A percentile compares a stretch with the other conserved stretches of the same genome.
These are phyloP conservation scores for Gnathonemus longibarbis DNA, from an alignment of 2,113 vertebrate species.

Conservation along the genomic window DNA sequence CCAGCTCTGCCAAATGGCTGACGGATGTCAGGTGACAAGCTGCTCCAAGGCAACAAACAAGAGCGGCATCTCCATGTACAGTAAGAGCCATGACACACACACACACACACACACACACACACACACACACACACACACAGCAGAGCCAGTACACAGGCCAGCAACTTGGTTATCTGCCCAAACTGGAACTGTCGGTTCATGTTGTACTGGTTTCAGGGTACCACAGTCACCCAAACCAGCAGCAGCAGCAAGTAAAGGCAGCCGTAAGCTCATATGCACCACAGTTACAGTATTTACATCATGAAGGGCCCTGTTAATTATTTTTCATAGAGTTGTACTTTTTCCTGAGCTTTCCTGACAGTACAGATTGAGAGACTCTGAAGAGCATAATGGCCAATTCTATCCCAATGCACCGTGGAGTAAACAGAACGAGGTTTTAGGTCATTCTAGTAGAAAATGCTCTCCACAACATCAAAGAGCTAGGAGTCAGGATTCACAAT, in stretches of 20 bases:
- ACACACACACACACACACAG: not conserved
- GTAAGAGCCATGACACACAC: not conserved
- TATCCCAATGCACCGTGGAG: not conserved
- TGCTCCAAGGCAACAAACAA: not conserved
- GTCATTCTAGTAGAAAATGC: not conserved
- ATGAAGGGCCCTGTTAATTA: not conserved
- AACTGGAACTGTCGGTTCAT: not conserved
- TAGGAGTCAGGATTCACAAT: not conserved
- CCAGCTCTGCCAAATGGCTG: conserved; percentile 31
- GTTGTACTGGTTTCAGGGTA: not conserved
- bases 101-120: not conserved
- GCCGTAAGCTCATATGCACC: not conserved
- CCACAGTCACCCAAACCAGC: not conserved
- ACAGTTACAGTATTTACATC: not conserved
- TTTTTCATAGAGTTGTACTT: not conserved
- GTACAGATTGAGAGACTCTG: not conserved
- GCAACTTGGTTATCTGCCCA: not conserved
- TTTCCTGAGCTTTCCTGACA: not conserved
- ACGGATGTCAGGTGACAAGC: conserved; percentile 36
- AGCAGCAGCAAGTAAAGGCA: not conserved
- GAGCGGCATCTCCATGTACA: not conserved
- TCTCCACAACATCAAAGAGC: not conserved
- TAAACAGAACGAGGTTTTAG: not conserved
- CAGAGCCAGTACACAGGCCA: not conserved
- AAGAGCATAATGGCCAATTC: not conserved